Percentiles rank a stretch among this genome's conserved stretches.
These are phyloP conservation scores for Andricus grossulariae DNA, from an alignment of 1,140 invertebrate genomes.

Conservation along the genomic window DNA sequence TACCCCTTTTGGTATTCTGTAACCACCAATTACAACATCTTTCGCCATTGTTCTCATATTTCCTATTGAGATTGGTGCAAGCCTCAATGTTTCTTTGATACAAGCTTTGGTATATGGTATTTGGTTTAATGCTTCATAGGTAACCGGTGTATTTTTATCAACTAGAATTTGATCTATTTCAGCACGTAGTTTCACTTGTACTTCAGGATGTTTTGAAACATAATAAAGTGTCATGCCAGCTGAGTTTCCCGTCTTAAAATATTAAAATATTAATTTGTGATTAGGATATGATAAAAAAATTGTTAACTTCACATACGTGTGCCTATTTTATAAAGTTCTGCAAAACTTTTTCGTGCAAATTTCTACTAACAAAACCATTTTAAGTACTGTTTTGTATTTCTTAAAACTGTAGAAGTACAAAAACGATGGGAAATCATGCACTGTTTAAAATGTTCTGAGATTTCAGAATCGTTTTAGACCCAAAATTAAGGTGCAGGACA, in stretches of 20 bases:
- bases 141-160: slow-evolving; percentile 72
- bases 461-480: no score
- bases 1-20: slow-evolving; percentile 74
- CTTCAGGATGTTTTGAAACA: slow-evolving; percentile 79
- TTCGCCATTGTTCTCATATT: slow-evolving; percentile 71
- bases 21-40: slow-evolving; percentile 71
- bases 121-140: slow-evolving; percentile 75
- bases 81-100: slow-evolving; percentile 81
- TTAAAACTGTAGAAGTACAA: no score
- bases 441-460: no score
- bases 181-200: slow-evolving; percentile 81
- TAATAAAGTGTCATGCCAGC: slow-evolving; percentile 76
- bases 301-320: no score
- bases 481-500: no score
- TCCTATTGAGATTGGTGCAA: slow-evolving; percentile 72
- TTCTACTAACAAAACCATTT: no score
- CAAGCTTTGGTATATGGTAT: slow-evolving; percentile 81
- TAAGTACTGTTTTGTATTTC: no score
- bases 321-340: no score
- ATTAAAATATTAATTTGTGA: slow-evolving; percentile 33
- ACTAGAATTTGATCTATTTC: slow-evolving; percentile 78
- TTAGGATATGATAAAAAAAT: background rate
- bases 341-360: no score
- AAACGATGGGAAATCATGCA: no score
- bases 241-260: slow-evolving; percentile 63